Conservation (phyloP, 2,888 invertebrate genomes). For the Tortricodes alternella region DNA sequence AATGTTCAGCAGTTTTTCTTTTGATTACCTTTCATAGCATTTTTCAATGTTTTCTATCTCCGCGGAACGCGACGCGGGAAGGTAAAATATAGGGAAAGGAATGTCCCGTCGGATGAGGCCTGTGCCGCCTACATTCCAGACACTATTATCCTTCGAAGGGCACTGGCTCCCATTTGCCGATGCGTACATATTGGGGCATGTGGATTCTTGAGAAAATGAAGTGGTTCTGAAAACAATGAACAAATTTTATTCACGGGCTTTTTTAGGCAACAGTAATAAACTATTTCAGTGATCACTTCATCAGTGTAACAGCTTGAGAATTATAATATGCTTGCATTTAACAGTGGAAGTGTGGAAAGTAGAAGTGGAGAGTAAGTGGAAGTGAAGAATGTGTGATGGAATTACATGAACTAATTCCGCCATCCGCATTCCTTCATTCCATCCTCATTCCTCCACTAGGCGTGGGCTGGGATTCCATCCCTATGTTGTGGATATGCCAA, state of each 20-base stretch:
- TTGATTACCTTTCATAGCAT: slow-evolving; percentile 79
- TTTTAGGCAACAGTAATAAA: too few species aligned
- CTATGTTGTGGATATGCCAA: too few species aligned
- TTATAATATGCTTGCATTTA: too few species aligned
- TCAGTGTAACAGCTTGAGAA: too few species aligned
- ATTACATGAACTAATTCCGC: too few species aligned
- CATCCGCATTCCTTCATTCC: too few species aligned
- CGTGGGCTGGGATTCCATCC: too few species aligned
- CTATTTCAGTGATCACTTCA: background rate
- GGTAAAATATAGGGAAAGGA: slow-evolving; percentile 93
- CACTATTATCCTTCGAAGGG: slow-evolving; percentile 83
- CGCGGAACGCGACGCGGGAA: slow-evolving; percentile 77
- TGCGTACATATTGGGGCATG: slow-evolving; percentile 92
- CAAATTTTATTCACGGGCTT: background rate
- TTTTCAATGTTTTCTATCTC: slow-evolving; percentile 83
- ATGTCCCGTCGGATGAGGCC: slow-evolving; percentile 90
- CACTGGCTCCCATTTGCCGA: slow-evolving; percentile 66
- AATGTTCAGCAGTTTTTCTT: background rate
- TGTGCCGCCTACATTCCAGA: slow-evolving; percentile 92
- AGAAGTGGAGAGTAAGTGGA: too few species aligned
- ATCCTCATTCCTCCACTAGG: too few species aligned
- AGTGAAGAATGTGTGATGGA: too few species aligned
- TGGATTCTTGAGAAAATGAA: slow-evolving; percentile 84
- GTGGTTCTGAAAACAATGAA: slow-evolving; percentile 51
- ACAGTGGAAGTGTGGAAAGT: too few species aligned